Evolutionary conservation across 2,888 invertebrate genomes (phyloP).

Genomic region (Aphodius granarius): DNA sequence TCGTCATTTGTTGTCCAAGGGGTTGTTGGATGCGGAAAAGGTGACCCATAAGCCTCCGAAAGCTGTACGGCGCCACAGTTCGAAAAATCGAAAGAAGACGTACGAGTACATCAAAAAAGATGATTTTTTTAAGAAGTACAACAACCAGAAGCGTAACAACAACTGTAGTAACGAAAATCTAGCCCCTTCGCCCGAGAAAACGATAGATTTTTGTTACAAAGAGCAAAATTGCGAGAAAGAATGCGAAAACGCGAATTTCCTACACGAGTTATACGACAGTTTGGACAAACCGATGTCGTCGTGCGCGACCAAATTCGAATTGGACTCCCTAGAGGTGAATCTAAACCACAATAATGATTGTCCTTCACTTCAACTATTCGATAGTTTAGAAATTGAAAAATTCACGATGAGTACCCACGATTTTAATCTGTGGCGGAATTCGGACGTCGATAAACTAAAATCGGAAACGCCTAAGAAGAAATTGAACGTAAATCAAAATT

Average conservation of each 20-base stretch:
- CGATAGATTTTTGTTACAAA: constrained; percentile 50
- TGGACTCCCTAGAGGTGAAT: constrained; percentile 48
- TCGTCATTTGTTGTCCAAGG: constrained; percentile 52
- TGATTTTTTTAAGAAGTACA: constrained; percentile 42
- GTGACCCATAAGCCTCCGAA: constrained; percentile 77
- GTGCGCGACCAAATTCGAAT: constrained; percentile 40
- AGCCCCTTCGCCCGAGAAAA: constrained; percentile 42
- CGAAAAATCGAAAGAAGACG: constrained; percentile 51
- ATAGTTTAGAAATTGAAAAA: constrained; percentile 45
- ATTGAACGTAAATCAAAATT: constrained; percentile 20
- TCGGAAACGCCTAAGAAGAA: background rate
- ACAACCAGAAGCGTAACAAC: constrained; percentile 20
- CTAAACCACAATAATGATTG: constrained; percentile 41
- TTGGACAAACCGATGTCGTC: constrained; percentile 43
- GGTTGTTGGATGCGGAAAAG: constrained; percentile 49
- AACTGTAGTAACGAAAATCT: constrained; percentile 32
- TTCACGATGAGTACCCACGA: constrained; percentile 34
- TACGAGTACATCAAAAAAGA: constrained; percentile 53
- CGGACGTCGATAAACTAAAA: constrained; percentile 6
- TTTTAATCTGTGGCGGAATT: constrained; percentile 20
- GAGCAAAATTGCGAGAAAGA: constrained; percentile 51
- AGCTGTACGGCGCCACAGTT: constrained; percentile 68
- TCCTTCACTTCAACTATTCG: constrained; percentile 41
- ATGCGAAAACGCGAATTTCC: constrained; percentile 41
- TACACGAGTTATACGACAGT: constrained; percentile 47